Base-by-base conservation (phyloP, 2,888 invertebrate genomes). In the Epirrhoe alternata region DNA sequence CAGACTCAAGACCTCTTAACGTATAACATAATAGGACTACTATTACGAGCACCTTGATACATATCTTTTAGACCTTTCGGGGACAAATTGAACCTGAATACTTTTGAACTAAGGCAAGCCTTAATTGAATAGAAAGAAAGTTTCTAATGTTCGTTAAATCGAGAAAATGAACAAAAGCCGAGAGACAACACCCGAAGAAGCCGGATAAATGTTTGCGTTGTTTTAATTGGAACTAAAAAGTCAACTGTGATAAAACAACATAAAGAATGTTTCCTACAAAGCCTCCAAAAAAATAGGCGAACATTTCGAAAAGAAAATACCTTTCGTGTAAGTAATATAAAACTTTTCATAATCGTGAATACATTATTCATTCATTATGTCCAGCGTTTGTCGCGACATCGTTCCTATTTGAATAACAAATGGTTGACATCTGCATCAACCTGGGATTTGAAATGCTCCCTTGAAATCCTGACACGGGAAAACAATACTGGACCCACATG, bases 361-460 rank as follows among this genome's bases (percentile, higher is more conserved):
- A 92, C 90, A 92, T 82, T 88, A 92, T 90, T 92, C 91, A 92
- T 91, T 67, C 80, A 83, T 78, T 77, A 85, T 87, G 89, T 90
- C 69, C 86, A 84, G 71, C 89, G 89, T 92, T 89, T 85, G 86
- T 84, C 86, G 85, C 84, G 87, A 84, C 86, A 87, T 84, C 67
- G 61, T 63, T 61, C 88, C 82, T 83, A 92, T 93, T 90, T 92
- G 91, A 93, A 93, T 93, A 91, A 90, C 92, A 93, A 93, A 92
- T 90, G 82, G 81, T 78, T 84, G 86, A 84, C 89, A 92, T 91
- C 90, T 90, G 88, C 91, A 89, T 88, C 87, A 82, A 78, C 75
- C 77, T 69, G 81, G 77, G 86, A 87, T 86, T 87, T 86, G 80
- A 75, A 82, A 78, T 74, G 73, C 73, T 75, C 76, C 82, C 78